Conservation (phyloP, 2,113 vertebrate genomes). For the Platichthys stellatus region DNA sequence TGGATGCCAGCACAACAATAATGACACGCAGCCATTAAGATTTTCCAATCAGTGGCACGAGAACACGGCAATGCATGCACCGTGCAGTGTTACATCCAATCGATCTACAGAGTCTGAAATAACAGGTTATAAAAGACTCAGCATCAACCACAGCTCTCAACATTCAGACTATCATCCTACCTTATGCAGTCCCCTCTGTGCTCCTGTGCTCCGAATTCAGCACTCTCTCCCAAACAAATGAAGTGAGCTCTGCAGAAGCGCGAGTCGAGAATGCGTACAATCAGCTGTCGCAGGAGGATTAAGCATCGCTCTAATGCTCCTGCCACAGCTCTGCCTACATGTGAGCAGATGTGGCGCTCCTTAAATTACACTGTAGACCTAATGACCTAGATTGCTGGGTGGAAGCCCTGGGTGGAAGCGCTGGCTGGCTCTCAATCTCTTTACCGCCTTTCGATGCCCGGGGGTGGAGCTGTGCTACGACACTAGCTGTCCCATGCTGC, state of each 20-base stretch:
- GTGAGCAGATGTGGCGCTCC: conserved; percentile 77
- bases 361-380: conserved; percentile 78
- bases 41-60: conserved; percentile 17
- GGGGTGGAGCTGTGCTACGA: conserved; percentile 33
- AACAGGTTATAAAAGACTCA: background rate
- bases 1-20: conserved; percentile 33
- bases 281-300: conserved; percentile 69
- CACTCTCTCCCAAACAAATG: conserved; percentile 24
- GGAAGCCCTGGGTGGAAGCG: conserved; percentile 39
- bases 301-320: conserved; percentile 56
- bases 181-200: background rate
- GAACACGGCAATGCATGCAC: background rate
- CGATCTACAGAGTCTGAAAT: background rate
- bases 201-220: conserved; percentile 1
- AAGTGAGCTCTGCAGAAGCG: conserved; percentile 27
- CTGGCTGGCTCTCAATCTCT: conserved; percentile 62
- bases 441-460: conserved; percentile 33
- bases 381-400: conserved; percentile 79
- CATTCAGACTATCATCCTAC: conserved; percentile 13
- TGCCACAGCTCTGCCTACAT: conserved; percentile 67
- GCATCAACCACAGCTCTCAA: background rate
- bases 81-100: background rate
- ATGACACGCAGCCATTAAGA: conserved; percentile 20
- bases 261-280: conserved; percentile 38
- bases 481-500: conserved; percentile 1